Evolutionary conservation across 2,888 invertebrate genomes (phyloP), one percentile per base, ranked within the genome.

Genomic region (Volucella inflata): DNA sequence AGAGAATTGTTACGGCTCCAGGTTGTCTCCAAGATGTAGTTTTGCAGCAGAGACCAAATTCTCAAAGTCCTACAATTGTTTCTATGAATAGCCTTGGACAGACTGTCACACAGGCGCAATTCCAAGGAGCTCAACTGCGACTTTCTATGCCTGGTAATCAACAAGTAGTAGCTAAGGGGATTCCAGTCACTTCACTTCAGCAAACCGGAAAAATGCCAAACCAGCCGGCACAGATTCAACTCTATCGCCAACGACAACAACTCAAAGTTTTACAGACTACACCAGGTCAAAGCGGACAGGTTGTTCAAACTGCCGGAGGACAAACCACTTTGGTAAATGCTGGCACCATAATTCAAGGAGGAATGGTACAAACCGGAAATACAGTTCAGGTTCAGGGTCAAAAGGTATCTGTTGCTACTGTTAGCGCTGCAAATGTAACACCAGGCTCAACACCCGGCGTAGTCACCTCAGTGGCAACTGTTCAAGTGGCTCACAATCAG

Each of bases 401-500:
- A 74, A 92, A 92, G 68, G 90, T 92, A 2, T 89, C 92, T 0
- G 91, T 92, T 0, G 90, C 92, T 0, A 90, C 91, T 1, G 90
- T 91, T n/a, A 89, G 89, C 12, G 88, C 88, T 6, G 88, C 89
- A 11, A 90, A 89, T 88, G 88, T 89, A 0, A 70, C 81, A 9
- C 72, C 76, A 11, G 87, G 75, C 8, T 90, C 89, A 2, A 88
- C 88, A 1, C 87, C 89, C 17, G 91, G 90, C n/a, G 90, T 89
- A 30, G 90, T 91, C 0, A 88, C 92, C 90, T 89, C 93, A 3
- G 88, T 91, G 91, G 87, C 94, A 90, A 90, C 93, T 88, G 90
- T 93, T 90, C 90, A 94, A 92, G 91, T 94, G 92, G 89, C 91
- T 91, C 89, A 93, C 90, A 89, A 89, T 9, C 90, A 89, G 91